Base-by-base conservation (phyloP, 92 coral and sea anemone genomes). In the Umimayanthus chanpuru region DNA sequence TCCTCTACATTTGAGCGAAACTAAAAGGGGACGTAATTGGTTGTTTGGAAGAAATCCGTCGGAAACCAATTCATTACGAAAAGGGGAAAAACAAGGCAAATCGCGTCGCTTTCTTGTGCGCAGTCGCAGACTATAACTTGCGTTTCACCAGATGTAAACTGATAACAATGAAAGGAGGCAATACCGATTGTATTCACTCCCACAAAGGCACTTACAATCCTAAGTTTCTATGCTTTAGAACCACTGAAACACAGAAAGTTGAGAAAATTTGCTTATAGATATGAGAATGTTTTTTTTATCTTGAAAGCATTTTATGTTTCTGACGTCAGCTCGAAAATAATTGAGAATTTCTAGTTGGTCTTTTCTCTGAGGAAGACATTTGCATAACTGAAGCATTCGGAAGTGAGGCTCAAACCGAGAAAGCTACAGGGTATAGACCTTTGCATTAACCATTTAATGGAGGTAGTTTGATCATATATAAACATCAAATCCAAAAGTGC, bases 21-120 rank as follows among this genome's bases (percentile, higher is more conserved):
- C 39, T 23, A 40, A 65, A 82, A 68, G 1, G 49, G 10, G 76
- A 28, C 36, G 8, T 67, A 67, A 82, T 82, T 82, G 86, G 86
- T 66, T 82, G 40, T 66, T 68, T 70, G 76, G 28, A 25, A 23
- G 36, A 21, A 32, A 72, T 50, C 21, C 23, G 61, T 82, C 86
- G 64, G 86, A 82, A 82, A 72, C 28, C 25, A 12, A 5, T 39
- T 41, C 76, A 39, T 39, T 38, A 40, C 39, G 68, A 23, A 23
- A 28, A 71, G 76, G 14, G 73, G 76, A 71, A 71, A 71, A 26
- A 53, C 58, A 53, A 53, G 58, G 12, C 18, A 53, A 53, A 61
- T 20, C 26, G 23, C 26, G 21, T 18, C 25, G 4, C 68, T 14
- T 21, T 9, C 68, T 61, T 61, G 21, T 61, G 68, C 68, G 68